Evolutionary conservation across 2,888 invertebrate species (phyloP).

Genomic region (Hypena proboscidalis): DNA sequence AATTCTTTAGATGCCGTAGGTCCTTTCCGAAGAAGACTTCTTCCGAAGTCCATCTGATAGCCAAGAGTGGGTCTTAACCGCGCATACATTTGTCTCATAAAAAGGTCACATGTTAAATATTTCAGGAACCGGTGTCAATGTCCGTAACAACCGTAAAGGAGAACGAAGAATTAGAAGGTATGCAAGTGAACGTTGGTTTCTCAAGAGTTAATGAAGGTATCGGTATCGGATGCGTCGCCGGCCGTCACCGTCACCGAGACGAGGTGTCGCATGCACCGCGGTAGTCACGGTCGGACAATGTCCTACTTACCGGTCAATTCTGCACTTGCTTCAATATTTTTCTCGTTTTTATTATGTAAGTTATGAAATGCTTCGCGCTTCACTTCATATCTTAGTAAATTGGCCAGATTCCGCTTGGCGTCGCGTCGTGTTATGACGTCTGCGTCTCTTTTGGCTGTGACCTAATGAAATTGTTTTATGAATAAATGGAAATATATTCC

Average conservation of each 20-base stretch:
- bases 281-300: slow-evolving; percentile 71
- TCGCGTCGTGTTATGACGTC: neutral
- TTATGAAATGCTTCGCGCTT: slow-evolving; percentile 16
- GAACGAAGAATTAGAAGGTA: slow-evolving; percentile 13
- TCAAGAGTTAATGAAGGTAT: slow-evolving; percentile 20
- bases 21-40: slow-evolving; percentile 24
- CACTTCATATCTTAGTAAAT: slow-evolving; percentile 14
- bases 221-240: slow-evolving; percentile 19
- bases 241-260: slow-evolving; percentile 16
- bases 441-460: slow-evolving; percentile 11
- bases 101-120: slow-evolving; percentile 49
- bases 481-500: slow-evolving; percentile 7
- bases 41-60: slow-evolving; percentile 31
- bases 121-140: slow-evolving; percentile 63
- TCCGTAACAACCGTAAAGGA: slow-evolving; percentile 46
- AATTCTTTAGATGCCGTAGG: slow-evolving; percentile 25
- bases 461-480: slow-evolving; percentile 10
- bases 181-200: slow-evolving; percentile 16
- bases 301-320: slow-evolving; percentile 59
- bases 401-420: slow-evolving; percentile 4
- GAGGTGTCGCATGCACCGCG: slow-evolving; percentile 20
- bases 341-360: slow-evolving; percentile 46
- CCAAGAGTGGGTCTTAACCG: slow-evolving; percentile 31
- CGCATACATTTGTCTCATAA: slow-evolving; percentile 43
- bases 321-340: slow-evolving; percentile 48